These are phyloP conservation scores for Gulo gulo DNA, from an alignment of 2,113 vertebrate genomes.

Conservation along the genomic window DNA sequence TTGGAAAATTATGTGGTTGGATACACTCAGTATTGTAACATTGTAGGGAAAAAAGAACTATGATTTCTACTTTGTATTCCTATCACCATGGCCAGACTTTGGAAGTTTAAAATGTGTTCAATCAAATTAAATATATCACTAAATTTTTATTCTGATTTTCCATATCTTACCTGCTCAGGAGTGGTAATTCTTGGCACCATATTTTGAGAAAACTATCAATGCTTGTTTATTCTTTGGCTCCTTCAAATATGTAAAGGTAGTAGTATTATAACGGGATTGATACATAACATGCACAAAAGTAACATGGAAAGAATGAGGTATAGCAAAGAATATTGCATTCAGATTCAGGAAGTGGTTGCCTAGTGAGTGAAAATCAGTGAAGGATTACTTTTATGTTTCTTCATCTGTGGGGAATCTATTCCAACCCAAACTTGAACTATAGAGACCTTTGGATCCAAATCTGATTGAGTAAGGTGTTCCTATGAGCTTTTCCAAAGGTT, in stretches of 20 bases:
- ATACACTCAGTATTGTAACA: neutral
- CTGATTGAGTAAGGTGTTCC: neutral
- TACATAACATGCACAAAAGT: neutral
- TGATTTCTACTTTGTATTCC: neutral
- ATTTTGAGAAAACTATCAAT: neutral
- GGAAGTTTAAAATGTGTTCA: neutral
- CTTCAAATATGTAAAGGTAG: neutral
- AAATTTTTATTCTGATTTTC: neutral
- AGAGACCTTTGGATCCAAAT: neutral
- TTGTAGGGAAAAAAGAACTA: neutral
- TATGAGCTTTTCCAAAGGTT: neutral
- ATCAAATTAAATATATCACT: neutral
- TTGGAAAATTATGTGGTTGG: neutral
- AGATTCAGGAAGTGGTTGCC: neutral
- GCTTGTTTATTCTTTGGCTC: neutral
- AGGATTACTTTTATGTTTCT: constrained; percentile 8
- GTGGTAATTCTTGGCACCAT: neutral
- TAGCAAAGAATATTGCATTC: neutral
- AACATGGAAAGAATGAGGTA: neutral
- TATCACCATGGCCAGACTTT: neutral
- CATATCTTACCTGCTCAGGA: neutral
- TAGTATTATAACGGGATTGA: neutral
- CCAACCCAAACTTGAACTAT: neutral
- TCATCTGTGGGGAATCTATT: neutral
- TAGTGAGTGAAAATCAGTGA: neutral